Evolutionary conservation across 2,113 vertebrate species (phyloP), one percentile per base, ranked within the genome.

Genomic region (Psittacula cyanocephala): DNA sequence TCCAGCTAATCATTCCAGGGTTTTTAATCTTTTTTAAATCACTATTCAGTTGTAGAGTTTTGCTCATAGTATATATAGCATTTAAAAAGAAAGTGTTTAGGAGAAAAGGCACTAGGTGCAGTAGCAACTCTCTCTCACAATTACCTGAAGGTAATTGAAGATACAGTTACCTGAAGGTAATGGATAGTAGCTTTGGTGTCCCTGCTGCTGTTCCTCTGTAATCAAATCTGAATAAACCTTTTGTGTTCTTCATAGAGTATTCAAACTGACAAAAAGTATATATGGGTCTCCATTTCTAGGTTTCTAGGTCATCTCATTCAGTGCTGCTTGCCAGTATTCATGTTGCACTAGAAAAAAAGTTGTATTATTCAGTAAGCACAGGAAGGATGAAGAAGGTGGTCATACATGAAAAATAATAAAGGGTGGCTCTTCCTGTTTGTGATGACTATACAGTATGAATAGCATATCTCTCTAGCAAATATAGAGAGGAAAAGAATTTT

Each of bases 241-340:
- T 62, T 50, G 18, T 72, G 28, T 43, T 93, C 52, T 53, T 91
- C 20, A 50, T 29, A 72, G 29, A 35, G 5, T 59, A 19, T 44
- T 70, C 63, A 86, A 18, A 14, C 11, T 59, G 27, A 43, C 4
- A 59, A 35, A 37, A 90, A 70, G 10, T 68, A 16, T 47, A 6
- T 18, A 11, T 41, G 11, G 39, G 9, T 65, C 23, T 86, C 55
- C 24, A 39, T 86, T 93, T 93, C 60, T 83, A 67, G 37, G 24
- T 79, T 93, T 93, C 55, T 84, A 70, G n/a, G 28, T 79, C 33
- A 75, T 47, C 25, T 63, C 37, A 55, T 69, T 94, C 43, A 64
- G 6, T 81, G 81, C 62, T 81, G 52, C 55, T 72, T 22, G 62
- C 75, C 29, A 55, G 29, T 81, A 33, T 57, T 95, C 62, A 28